Percentiles rank a stretch among this genome's conserved stretches.
phyloP scores from a whole-genome alignment of 2,888 invertebrate species.

The Eupithecia subfuscata region DNA sequence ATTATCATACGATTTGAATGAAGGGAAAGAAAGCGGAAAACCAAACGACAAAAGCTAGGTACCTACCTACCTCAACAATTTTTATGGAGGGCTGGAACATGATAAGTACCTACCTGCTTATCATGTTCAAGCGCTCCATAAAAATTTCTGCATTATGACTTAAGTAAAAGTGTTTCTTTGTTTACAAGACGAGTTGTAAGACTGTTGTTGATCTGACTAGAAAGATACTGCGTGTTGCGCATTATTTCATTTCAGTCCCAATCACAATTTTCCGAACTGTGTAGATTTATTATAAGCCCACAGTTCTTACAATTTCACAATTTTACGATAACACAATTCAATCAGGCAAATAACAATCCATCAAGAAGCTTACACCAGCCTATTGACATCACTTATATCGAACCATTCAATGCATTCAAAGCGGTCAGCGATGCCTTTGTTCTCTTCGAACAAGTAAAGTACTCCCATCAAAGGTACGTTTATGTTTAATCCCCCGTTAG shows the following conservation, averaged over 20 bases:
- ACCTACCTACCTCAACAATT: not conserved
- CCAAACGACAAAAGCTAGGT: constrained; percentile 1
- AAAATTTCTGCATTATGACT: not conserved
- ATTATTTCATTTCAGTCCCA: not conserved
- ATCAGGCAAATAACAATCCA: constrained; percentile 17
- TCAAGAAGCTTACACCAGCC: constrained; percentile 12
- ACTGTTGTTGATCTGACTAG: not conserved
- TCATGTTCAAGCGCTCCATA: not conserved
- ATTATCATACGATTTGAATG: constrained; percentile 36
- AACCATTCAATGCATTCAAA: constrained; percentile 34
- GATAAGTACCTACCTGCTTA: not conserved
- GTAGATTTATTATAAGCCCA: not conserved
- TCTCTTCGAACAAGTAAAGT: not conserved
- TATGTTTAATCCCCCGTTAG: constrained; percentile 63
- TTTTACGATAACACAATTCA: not conserved
- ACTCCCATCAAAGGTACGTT: constrained; percentile 40
- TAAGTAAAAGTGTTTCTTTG: not conserved
- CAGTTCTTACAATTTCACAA: not conserved
- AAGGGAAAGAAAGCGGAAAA: constrained; percentile 25
- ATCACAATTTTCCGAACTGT: not conserved
- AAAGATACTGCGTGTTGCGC: not conserved
- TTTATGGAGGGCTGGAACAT: too few species aligned
- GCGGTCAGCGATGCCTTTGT: constrained; percentile 31
- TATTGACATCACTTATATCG: constrained; percentile 25
- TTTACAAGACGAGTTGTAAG: not conserved